Conservation (phyloP, 2,888 invertebrate genomes). For the Phragmatobia fuliginosa region DNA sequence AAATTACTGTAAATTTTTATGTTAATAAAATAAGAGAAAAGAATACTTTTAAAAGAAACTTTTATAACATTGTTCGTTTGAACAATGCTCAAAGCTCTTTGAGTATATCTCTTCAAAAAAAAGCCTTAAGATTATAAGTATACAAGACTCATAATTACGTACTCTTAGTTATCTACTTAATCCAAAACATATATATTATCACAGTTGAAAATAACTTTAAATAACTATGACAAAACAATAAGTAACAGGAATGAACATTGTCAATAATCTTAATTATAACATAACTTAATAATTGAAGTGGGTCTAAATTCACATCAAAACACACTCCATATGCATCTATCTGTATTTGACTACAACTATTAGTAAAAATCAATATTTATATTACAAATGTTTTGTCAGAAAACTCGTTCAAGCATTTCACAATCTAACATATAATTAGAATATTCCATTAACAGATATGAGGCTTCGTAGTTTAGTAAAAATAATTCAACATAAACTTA, state of each 20-base stretch:
- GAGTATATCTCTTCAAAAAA: background rate
- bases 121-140: background rate
- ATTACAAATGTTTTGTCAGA: background rate
- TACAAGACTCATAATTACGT: background rate
- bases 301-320: background rate
- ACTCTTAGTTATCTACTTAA: background rate
- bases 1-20: background rate
- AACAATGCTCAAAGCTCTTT: background rate
- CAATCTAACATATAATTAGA: background rate
- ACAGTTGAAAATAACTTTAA: background rate
- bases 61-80: background rate
- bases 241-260: background rate
- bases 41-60: background rate
- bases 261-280: too few relatives aligned
- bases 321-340: background rate
- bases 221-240: background rate
- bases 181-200: background rate
- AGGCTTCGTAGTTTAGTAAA: background rate
- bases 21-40: background rate
- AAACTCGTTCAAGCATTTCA: background rate
- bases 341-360: background rate
- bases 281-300: too few relatives aligned
- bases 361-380: too few relatives aligned
- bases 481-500: too few relatives aligned
- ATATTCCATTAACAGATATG: background rate